Evolutionary conservation across 2,113 vertebrate genomes (phyloP), one percentile per base, ranked within the genome.

Genomic region (Phaethornis superciliosus): DNA sequence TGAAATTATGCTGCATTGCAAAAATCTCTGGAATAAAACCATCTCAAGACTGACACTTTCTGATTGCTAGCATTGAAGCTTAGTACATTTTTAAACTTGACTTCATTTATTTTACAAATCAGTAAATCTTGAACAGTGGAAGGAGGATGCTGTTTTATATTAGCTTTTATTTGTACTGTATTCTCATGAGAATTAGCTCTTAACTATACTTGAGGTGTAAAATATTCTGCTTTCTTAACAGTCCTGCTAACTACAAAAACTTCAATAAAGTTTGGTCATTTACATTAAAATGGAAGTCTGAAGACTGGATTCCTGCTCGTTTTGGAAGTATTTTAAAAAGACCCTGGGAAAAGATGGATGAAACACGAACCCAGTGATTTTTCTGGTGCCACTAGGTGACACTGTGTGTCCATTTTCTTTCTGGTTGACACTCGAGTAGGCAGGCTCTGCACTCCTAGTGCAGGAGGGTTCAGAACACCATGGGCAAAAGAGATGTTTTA

Each of bases 191-290:
- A 98, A 96, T 96, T 97, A 98, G 95, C 81, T 91, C 88, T 79
- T 96, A 95, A 95, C n/a, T 75, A 68, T 96, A 84, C 97, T 97
- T 97, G 97, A 98, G 97, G 91, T 98, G 97, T 98, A 98, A 98
- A 97, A 97, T 98, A 98, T 97, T 94, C 95, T 96, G 95, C 97
- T 98, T 97, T 96, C 96, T 97, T 98, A 97, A 93, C 96, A 95
- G 88, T 95, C 96, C 97, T 96, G 94, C 96, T 96, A 96, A 97
- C 22, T 90, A 85, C 91, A 77, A 88, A 96, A 96, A 69, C 81
- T 97, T 97, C 97, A 98, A 98, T 98, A 98, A 98, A 98, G 87
- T 89, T 97, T 58, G 74, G 82, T 71, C 67, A 59, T 94, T 87
- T 96, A 91, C 70, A 82, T 52, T 90, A 58, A 86, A 88, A 23